Evolutionary conservation across 2,797 vertebrate genomes (phyloP).

Genomic region (Pangasius krempfi): DNA sequence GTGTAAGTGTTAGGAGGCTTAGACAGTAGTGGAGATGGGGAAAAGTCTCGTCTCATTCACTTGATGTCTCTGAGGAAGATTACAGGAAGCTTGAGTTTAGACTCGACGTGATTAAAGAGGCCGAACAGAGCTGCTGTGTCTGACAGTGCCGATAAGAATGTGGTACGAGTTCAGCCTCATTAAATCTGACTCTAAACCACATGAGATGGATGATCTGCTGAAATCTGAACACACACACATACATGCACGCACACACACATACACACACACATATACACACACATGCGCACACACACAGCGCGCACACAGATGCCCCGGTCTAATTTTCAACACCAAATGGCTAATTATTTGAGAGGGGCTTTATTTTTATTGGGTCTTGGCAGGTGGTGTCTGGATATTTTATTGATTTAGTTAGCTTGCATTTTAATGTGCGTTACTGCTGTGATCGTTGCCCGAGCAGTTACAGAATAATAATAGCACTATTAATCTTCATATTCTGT

Average conservation of each 20-base stretch:
- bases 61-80: neutral
- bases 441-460: neutral
- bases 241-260: neutral
- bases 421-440: neutral
- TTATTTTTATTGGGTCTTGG: neutral
- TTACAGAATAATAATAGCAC: neutral
- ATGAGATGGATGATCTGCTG: conserved; percentile 19
- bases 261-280: neutral
- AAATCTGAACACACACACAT: neutral
- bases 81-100: neutral
- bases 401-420: conserved; percentile 6
- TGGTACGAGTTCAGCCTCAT: conserved; percentile 19
- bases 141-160: neutral
- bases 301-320: neutral
- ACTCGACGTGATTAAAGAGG: neutral
- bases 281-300: neutral
- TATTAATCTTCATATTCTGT: neutral
- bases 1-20: neutral
- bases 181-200: conserved; percentile 39
- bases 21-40: neutral
- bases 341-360: conserved; percentile 3
- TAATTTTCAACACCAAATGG: conserved; percentile 5
- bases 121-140: neutral
- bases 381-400: neutral
- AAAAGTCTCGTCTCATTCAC: neutral